phyloP scores from a whole-genome alignment of 2,888 invertebrate species.

The Drosophila basisetae region DNA sequence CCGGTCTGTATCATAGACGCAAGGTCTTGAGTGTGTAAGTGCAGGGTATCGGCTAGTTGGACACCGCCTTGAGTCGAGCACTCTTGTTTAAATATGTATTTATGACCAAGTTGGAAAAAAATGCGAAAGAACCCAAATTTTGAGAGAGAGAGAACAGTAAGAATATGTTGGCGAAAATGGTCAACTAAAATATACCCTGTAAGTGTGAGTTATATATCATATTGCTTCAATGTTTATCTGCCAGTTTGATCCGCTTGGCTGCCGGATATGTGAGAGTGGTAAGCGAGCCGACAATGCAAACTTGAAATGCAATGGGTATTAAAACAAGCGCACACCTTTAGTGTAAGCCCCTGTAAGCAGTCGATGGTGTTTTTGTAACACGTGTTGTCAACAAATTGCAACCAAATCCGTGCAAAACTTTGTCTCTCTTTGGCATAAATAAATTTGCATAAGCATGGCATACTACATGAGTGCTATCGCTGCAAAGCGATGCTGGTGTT shows the following conservation, averaged over 20 bases:
- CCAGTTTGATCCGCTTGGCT: neutral
- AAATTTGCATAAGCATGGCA: conserved; percentile 73
- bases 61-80: neutral
- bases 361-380: conserved; percentile 52
- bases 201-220: neutral
- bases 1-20: neutral
- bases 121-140: conserved; percentile 1
- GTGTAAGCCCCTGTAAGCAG: conserved; percentile 2
- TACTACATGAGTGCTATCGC: conserved; percentile 47
- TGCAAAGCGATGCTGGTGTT: conserved; percentile 10
- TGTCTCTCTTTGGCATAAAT: conserved; percentile 75
- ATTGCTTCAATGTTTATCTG: no score
- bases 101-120: conserved; percentile 7
- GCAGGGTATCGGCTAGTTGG: neutral
- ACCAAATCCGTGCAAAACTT: conserved; percentile 73
- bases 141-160: neutral
- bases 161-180: neutral
- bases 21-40: neutral
- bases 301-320: neutral
- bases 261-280: neutral
- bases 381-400: conserved; percentile 79
- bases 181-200: neutral
- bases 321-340: conserved; percentile 18
- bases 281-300: neutral
- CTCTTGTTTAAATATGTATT: conserved; percentile 10